A percentile compares a stretch with the other conserved stretches of the same genome.
Conservation (phyloP, 2,888 invertebrate species). For the Orthosia cruda region DNA sequence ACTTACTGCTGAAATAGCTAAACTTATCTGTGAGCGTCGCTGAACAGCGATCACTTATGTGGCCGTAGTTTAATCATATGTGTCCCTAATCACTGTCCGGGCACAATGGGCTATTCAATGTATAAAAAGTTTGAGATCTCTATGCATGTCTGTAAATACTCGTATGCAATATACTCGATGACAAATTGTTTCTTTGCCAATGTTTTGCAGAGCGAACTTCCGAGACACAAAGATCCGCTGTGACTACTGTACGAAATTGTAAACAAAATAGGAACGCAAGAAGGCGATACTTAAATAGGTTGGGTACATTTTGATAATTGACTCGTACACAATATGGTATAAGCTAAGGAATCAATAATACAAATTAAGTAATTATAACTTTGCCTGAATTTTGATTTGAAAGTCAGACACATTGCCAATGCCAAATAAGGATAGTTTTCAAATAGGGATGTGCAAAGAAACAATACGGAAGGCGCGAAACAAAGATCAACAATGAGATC, state of each 20-base stretch:
- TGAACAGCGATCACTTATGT: slow-evolving; percentile 21
- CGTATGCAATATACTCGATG: no score
- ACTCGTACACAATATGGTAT: background rate
- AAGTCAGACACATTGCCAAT: background rate
- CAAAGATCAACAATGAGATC: no score
- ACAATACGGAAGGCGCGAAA: no score
- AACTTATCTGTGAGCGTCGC: slow-evolving; percentile 32
- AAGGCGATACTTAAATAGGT: background rate
- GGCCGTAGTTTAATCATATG: slow-evolving; percentile 9
- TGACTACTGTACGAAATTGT: no score
- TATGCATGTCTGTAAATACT: no score
- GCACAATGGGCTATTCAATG: no score
- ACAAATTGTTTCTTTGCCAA: no score
- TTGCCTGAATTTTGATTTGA: slow-evolving; percentile 9
- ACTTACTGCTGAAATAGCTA: slow-evolving; percentile 22
- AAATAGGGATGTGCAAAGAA: background rate
- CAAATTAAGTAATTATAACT: slow-evolving; percentile 42
- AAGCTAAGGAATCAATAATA: slow-evolving; percentile 23
- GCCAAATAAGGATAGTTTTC: background rate
- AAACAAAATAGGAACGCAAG: no score
- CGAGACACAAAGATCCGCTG: no score
- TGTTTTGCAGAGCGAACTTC: no score
- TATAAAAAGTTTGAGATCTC: no score
- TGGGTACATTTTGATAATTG: background rate
- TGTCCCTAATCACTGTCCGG: background rate